Percentiles rank a stretch among this genome's conserved stretches.
These are phyloP conservation scores for Canis aureus DNA, from an alignment of 2,113 vertebrate species.

Conservation along the genomic window DNA sequence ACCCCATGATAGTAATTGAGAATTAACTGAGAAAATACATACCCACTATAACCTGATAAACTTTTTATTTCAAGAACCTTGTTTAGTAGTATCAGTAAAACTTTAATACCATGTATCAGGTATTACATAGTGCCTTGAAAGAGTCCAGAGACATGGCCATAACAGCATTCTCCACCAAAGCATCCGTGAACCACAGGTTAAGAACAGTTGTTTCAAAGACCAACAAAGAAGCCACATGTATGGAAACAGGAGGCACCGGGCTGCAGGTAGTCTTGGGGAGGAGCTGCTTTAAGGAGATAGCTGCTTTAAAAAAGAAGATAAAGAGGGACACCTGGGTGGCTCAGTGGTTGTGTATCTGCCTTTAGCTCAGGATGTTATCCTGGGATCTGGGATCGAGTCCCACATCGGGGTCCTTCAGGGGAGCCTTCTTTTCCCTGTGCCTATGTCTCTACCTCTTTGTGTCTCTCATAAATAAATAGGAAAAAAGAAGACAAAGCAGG, in stretches of 20 bases:
- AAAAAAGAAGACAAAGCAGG: neutral
- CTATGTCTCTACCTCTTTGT: too few species aligned
- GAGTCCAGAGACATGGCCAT: neutral
- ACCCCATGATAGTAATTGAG: neutral
- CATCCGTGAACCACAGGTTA: neutral
- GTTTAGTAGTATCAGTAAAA: neutral
- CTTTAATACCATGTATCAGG: neutral
- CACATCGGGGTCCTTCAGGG: too few species aligned
- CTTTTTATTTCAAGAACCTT: slow-evolving; percentile 5
- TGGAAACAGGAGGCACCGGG: neutral
- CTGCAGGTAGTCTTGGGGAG: neutral
- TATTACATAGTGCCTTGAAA: neutral
- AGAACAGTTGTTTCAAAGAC: neutral
- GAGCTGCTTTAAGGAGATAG: neutral
- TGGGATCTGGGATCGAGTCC: too few species aligned
- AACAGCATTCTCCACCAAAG: neutral
- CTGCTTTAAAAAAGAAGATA: neutral
- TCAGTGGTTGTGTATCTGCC: too few species aligned
- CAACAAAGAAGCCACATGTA: neutral
- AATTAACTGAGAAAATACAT: neutral
- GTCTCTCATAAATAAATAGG: too few species aligned
- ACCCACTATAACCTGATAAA: neutral
- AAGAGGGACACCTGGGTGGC: too few species aligned
- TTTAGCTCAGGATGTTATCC: too few species aligned
- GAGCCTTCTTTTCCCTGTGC: too few species aligned